phyloP scores from a whole-genome alignment of 2,113 vertebrate genomes.

The Spea multiplicata region DNA sequence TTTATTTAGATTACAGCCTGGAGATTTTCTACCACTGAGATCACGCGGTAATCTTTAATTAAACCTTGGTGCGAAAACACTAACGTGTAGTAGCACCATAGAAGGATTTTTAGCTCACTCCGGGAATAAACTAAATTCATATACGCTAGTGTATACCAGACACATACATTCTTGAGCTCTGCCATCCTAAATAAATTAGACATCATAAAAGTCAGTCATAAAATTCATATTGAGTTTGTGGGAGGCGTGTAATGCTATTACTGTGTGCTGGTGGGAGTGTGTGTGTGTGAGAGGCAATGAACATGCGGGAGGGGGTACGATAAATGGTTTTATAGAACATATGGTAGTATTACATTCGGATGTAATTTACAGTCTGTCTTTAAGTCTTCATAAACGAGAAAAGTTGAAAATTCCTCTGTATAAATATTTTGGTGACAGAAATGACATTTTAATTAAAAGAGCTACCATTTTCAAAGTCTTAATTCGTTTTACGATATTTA shows the following conservation, averaged over 20 bases:
- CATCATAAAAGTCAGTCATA: slow-evolving; percentile 25
- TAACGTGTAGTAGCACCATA: slow-evolving; percentile 3
- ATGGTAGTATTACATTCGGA: slow-evolving; percentile 10
- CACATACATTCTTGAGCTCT: slow-evolving; percentile 37
- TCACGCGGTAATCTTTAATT: slow-evolving; percentile 28
- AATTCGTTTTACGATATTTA: too few species aligned
- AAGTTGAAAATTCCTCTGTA: neutral
- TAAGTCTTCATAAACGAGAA: slow-evolving; percentile 20
- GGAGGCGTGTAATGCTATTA: slow-evolving; percentile 10
- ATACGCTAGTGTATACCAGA: slow-evolving; percentile 5
- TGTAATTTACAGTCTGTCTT: slow-evolving; percentile 27
- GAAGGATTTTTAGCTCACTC: slow-evolving; percentile 1
- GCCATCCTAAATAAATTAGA: slow-evolving; percentile 41
- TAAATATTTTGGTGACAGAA: too few species aligned
- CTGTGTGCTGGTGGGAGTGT: slow-evolving; percentile 36
- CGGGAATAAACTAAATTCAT: slow-evolving; percentile 19
- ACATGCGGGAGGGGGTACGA: slow-evolving; percentile 18
- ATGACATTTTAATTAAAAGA: too few species aligned
- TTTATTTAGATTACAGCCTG: neutral
- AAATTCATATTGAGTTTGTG: slow-evolving; percentile 38
- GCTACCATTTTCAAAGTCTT: too few species aligned
- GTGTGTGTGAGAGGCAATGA: slow-evolving; percentile 31
- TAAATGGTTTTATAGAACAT: slow-evolving; percentile 18
- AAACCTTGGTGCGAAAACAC: slow-evolving; percentile 21
- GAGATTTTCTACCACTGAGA: neutral